A percentile compares a stretch with the other conserved stretches of the same genome.
These are phyloP conservation scores for Andrena fulva DNA, from an alignment of 2,888 invertebrate species.

Conservation along the genomic window DNA sequence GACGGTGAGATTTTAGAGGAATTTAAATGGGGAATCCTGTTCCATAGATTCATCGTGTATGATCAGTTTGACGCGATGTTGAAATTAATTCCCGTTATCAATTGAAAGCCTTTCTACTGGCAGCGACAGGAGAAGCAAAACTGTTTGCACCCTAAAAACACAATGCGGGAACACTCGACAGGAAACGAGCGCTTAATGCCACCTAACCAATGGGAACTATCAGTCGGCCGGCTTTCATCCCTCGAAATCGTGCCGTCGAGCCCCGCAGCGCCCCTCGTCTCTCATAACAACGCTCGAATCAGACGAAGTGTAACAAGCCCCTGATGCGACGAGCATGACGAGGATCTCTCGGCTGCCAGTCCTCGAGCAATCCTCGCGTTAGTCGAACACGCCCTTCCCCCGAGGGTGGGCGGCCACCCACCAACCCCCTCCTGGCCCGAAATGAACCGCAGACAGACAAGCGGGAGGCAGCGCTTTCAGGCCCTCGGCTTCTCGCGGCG, in stretches of 20 bases:
- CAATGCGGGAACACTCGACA: conserved; percentile 11
- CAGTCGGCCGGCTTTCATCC: conserved; percentile 9
- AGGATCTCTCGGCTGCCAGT: conserved; percentile 26
- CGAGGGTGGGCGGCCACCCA: background rate
- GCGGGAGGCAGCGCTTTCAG: conserved; percentile 50
- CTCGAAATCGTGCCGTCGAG: conserved; percentile 3
- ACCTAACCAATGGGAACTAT: conserved; percentile 11
- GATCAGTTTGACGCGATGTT: too few relatives aligned
- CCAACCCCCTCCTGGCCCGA: conserved; percentile 18
- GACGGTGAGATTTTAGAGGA: background rate
- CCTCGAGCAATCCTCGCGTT: conserved; percentile 11
- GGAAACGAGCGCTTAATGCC: conserved; percentile 14
- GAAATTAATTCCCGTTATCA: too few relatives aligned
- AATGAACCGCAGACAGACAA: conserved; percentile 68
- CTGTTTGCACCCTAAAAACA: background rate
- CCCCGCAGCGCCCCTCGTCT: conserved; percentile 7
- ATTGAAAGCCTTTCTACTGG: too few relatives aligned
- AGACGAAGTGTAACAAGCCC: conserved; percentile 28
- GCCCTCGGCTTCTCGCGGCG: conserved; percentile 69
- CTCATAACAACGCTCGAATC: conserved; percentile 36
- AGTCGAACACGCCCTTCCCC: background rate
- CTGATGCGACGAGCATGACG: conserved; percentile 20
- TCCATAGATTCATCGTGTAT: too few relatives aligned
- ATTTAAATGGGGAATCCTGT: background rate
- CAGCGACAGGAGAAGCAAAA: too few relatives aligned